phyloP scores from a whole-genome alignment of 2,888 invertebrate genomes.

The Rhingia rostrata region DNA sequence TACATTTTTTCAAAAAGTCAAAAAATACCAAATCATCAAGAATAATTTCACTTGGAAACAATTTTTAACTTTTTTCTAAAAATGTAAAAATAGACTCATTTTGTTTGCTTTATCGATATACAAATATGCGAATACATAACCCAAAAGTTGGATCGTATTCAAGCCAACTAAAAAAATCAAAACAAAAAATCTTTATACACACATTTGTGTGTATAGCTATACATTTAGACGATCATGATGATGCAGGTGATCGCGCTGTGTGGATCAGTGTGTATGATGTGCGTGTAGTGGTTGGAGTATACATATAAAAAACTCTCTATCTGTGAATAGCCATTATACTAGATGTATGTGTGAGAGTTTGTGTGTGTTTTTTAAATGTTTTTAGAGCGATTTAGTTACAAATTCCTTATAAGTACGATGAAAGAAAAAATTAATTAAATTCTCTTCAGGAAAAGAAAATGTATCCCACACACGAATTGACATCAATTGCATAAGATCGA shows the following conservation, averaged over 20 bases:
- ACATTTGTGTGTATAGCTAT: constrained; percentile 9
- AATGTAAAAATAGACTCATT: constrained; percentile 51
- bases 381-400: constrained; percentile 81
- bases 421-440: constrained; percentile 31
- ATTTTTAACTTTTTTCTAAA: constrained; percentile 4
- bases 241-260: constrained; percentile 44
- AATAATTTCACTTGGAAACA: background rate
- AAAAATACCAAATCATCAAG: background rate
- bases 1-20: constrained; percentile 9
- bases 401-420: constrained; percentile 82
- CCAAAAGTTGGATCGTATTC: constrained; percentile 25
- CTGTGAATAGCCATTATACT: constrained; percentile 29
- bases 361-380: constrained; percentile 67
- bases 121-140: constrained; percentile 49
- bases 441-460: constrained; percentile 35
- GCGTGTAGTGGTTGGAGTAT: constrained; percentile 63
- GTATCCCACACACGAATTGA: constrained; percentile 4
- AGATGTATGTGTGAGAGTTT: constrained; percentile 58
- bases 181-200: constrained; percentile 17
- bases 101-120: constrained; percentile 33
- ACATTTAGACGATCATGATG: constrained; percentile 25
- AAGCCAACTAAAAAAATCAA: constrained; percentile 35
- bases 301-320: constrained; percentile 7
- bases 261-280: constrained; percentile 22
- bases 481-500: constrained; percentile 61